phyloP scores from a whole-genome alignment of 2,888 invertebrate genomes.

The Drosophila atripex region DNA sequence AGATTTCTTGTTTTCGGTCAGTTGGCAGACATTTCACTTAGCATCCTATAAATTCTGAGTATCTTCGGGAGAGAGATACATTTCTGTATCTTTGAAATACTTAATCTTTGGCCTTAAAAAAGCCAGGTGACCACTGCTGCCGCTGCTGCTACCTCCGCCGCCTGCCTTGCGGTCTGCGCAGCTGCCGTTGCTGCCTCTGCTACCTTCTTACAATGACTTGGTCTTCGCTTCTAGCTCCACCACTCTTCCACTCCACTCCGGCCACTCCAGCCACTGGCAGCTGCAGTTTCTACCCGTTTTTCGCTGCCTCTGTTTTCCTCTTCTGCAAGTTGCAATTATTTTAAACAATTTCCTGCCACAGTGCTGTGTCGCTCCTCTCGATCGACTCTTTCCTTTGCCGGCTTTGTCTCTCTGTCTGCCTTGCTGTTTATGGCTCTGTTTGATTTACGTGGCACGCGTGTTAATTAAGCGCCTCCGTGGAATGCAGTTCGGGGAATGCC shows the following conservation, averaged over 20 bases:
- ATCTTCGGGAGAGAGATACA: neutral
- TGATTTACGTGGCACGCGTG: constrained; percentile 64
- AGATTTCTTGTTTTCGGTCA: too few relatives aligned
- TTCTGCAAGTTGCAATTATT: constrained; percentile 61
- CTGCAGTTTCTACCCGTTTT: constrained; percentile 44
- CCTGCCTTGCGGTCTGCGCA: constrained; percentile 48
- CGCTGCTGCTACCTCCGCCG: constrained; percentile 15
- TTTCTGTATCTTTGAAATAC: neutral
- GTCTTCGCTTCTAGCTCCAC: constrained; percentile 5
- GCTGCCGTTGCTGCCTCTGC: constrained; percentile 25
- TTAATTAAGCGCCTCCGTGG: constrained; percentile 59
- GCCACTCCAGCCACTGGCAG: constrained; percentile 30
- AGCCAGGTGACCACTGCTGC: constrained; percentile 8
- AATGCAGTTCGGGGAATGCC: constrained; percentile 26
- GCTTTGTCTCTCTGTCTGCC: constrained; percentile 50
- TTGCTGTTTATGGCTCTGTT: constrained; percentile 51
- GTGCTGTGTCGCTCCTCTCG: constrained; percentile 36
- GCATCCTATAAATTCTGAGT: neutral
- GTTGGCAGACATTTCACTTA: constrained; percentile 11
- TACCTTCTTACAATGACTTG: constrained; percentile 36
- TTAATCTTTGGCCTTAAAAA: neutral
- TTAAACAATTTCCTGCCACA: constrained; percentile 71
- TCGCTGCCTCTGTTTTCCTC: constrained; percentile 15
- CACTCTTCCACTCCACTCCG: too few relatives aligned
- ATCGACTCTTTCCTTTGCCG: constrained; percentile 47